Conservation (phyloP, 2,888 invertebrate genomes). For the Cremastinae sp. region DNA sequence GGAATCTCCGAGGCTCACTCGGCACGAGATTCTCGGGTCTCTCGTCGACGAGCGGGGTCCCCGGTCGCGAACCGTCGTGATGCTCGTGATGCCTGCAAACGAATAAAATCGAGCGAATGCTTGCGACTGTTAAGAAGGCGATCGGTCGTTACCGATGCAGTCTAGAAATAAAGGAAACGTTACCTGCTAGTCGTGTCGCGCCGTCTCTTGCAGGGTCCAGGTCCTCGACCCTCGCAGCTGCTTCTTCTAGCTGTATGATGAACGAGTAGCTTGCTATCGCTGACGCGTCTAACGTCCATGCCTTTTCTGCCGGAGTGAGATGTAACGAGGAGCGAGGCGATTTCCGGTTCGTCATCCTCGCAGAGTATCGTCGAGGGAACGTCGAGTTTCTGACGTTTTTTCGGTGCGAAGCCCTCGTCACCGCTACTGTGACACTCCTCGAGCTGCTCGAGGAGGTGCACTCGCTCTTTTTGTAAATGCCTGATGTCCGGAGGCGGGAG, state of each 20-base stretch:
- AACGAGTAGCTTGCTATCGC: conserved; percentile 76
- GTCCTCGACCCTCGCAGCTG: conserved; percentile 76
- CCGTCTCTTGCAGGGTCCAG: conserved; percentile 77
- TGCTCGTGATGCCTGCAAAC: conserved; percentile 81
- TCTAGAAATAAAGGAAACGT: conserved; percentile 9
- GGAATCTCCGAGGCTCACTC: conserved; percentile 87
- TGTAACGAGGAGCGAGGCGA: conserved; percentile 77
- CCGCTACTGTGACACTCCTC: conserved; percentile 87
- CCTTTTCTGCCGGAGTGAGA: conserved; percentile 77
- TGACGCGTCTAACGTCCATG: conserved; percentile 77
- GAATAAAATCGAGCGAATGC: conserved; percentile 37
- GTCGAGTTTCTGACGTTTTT: conserved; percentile 85
- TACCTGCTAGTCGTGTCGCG: conserved; percentile 76
- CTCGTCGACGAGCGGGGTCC: conserved; percentile 92
- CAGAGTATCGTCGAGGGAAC: conserved; percentile 75
- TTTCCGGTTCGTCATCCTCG: conserved; percentile 78
- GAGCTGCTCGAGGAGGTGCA: conserved; percentile 86
- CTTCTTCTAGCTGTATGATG: conserved; percentile 74
- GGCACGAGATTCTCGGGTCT: conserved; percentile 88
- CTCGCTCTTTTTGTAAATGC: conserved; percentile 86
- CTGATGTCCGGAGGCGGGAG: conserved; percentile 84
- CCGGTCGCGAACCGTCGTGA: conserved; percentile 87
- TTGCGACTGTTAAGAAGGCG: neutral
- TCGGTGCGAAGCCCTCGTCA: conserved; percentile 85
- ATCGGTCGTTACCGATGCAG: no score